phyloP scores from a whole-genome alignment of 2,113 vertebrate species.

The Podiceps cristatus region DNA sequence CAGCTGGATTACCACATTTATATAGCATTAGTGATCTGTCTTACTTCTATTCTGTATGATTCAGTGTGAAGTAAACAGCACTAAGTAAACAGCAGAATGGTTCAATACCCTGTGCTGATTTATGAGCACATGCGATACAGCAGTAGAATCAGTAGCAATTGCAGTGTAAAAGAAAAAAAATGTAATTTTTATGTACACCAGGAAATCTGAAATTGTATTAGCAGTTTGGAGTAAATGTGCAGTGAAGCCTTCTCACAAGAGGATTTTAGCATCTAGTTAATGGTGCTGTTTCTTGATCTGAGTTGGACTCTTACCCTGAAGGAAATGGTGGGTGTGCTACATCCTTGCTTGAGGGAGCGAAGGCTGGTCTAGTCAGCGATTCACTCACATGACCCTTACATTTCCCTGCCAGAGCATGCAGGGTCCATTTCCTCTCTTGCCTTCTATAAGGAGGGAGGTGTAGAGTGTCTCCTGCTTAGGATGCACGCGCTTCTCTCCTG shows the following conservation, averaged over 20 bases:
- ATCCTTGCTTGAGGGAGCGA: not conserved
- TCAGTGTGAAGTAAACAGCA: not conserved
- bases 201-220: not conserved
- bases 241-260: not conserved
- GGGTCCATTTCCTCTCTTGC: not conserved
- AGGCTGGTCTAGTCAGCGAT: not conserved
- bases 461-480: not conserved
- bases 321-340: not conserved
- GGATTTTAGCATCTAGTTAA: not conserved
- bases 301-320: not conserved
- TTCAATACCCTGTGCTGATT: not conserved
- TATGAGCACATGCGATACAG: not conserved
- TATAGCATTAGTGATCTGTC: not conserved
- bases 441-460: not conserved
- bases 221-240: not conserved
- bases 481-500: not conserved
- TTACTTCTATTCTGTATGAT: not conserved
- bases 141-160: not conserved
- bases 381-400: not conserved
- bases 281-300: accelerated
- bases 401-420: not conserved
- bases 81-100: not conserved
- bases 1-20: not conserved
- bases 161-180: not conserved
- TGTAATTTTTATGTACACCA: not conserved